These are phyloP conservation scores for Tetranychus cinnabarinus DNA, from an alignment of 1,140 invertebrate species.

Conservation along the genomic window DNA sequence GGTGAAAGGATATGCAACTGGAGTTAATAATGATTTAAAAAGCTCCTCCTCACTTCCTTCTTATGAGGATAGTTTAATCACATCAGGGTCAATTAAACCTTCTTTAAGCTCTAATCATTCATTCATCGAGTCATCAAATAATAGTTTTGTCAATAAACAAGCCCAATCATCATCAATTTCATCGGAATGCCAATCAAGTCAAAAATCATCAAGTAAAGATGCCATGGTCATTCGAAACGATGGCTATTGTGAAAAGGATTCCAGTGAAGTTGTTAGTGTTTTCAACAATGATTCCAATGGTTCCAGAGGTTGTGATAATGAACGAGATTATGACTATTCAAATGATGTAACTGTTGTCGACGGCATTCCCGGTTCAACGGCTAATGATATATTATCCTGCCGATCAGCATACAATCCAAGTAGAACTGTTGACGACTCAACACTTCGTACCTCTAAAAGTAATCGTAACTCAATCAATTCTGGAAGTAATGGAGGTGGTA, in stretches of 20 bases:
- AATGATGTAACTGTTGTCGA: too few relatives aligned
- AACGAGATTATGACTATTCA: too few relatives aligned
- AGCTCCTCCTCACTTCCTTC: neutral
- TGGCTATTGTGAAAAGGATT: neutral
- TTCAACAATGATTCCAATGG: too few relatives aligned
- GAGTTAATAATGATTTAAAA: neutral
- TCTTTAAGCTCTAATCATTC: neutral
- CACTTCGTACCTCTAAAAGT: neutral
- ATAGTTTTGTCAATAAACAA: neutral
- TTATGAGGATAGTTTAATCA: too few relatives aligned
- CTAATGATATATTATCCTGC: neutral
- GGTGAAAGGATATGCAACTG: too few relatives aligned
- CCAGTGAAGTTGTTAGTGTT: neutral
- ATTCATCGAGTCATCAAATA: neutral
- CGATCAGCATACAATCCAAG: neutral
- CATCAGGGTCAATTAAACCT: too few relatives aligned
- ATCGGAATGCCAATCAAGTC: too few relatives aligned
- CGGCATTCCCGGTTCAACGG: neutral
- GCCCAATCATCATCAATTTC: too few relatives aligned
- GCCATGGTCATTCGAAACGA: slow-evolving; percentile 3
- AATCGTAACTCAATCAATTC: slow-evolving; percentile 3
- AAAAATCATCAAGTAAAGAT: neutral
- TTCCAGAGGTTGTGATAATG: too few relatives aligned
- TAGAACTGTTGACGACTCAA: too few relatives aligned
- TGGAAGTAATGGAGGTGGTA: neutral